A percentile compares a stretch with the other conserved stretches of the same genome.
Conservation (phyloP, 2,888 invertebrate species). For the Amphipyra tragopoginis region DNA sequence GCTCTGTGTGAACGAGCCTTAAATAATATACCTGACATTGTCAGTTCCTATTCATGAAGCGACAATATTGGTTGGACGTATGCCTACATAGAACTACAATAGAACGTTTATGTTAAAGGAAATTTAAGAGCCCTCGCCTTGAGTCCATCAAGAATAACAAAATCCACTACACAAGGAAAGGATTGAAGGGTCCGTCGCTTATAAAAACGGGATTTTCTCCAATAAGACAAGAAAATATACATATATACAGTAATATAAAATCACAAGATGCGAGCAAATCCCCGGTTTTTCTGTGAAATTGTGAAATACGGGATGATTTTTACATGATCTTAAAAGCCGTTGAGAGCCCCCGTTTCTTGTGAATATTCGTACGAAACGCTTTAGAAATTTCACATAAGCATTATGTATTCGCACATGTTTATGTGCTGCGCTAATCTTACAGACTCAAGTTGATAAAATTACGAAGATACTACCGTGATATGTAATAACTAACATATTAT, state of each 20-base stretch:
- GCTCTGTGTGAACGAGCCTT: too few species aligned
- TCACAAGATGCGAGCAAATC: conserved; percentile 39
- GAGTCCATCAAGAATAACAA: conserved; percentile 29
- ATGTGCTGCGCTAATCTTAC: neutral
- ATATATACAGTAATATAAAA: conserved; percentile 33
- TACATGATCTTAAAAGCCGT: conserved; percentile 51
- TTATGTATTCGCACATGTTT: neutral
- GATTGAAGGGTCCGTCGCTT: conserved; percentile 35
- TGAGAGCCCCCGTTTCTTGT: conserved; percentile 7
- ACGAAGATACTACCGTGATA: too few species aligned
- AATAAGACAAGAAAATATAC: conserved; percentile 48
- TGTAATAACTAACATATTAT: too few species aligned
- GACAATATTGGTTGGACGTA: neutral
- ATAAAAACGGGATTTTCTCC: conserved; percentile 44
- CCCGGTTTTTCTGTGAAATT: conserved; percentile 54
- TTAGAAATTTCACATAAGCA: conserved; percentile 4
- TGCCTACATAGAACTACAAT: neutral
- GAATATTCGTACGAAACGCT: conserved; percentile 18
- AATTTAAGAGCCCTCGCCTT: conserved; percentile 15
- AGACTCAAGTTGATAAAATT: too few species aligned
- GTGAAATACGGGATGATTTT: conserved; percentile 55
- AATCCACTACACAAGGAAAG: conserved; percentile 46
- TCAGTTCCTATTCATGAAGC: too few species aligned
- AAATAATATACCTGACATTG: too few species aligned
- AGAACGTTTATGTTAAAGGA: conserved; percentile 13